These are phyloP conservation scores for Stenurella melanura DNA, from an alignment of 2,888 invertebrate species.

Conservation along the genomic window DNA sequence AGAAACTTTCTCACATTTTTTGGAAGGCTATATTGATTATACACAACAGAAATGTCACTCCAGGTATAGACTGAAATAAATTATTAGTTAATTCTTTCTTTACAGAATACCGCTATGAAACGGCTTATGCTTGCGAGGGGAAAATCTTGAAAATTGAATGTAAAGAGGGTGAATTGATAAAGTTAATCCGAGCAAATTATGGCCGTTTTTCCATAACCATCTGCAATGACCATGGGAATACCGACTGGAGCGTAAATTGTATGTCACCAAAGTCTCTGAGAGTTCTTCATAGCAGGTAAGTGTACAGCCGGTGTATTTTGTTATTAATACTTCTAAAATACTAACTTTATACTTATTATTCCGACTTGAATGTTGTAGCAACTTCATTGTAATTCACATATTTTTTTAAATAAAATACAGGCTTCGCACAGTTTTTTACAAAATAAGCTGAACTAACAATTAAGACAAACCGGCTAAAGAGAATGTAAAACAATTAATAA, in stretches of 20 bases:
- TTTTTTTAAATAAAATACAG: constrained; percentile 16
- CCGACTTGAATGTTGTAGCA: constrained; percentile 15
- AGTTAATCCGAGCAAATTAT: constrained; percentile 94
- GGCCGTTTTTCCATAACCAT: constrained; percentile 96
- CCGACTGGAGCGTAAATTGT: constrained; percentile 98
- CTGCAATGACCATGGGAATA: constrained; percentile 96
- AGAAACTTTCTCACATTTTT: too few relatives aligned
- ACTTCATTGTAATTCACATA: constrained; percentile 19
- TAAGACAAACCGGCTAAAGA: constrained; percentile 26
- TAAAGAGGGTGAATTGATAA: constrained; percentile 90
- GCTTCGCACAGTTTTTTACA: not conserved
- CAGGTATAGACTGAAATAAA: too few relatives aligned
- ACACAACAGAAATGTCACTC: too few relatives aligned
- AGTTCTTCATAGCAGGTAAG: constrained; percentile 91
- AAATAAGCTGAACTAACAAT: constrained; percentile 26
- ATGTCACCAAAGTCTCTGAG: constrained; percentile 92
- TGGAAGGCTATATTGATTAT: too few relatives aligned
- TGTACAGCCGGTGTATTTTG: constrained; percentile 27
- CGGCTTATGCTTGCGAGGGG: constrained; percentile 95
- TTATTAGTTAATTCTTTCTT: constrained; percentile 27
- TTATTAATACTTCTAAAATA: constrained; percentile 20
- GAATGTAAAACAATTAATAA: constrained; percentile 29
- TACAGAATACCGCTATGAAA: constrained; percentile 83
- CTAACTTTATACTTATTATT: constrained; percentile 22
- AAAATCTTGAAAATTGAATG: constrained; percentile 92